Evolutionary conservation across 1,140 invertebrate genomes (phyloP).

Genomic region (Scaptomyza graminum): DNA sequence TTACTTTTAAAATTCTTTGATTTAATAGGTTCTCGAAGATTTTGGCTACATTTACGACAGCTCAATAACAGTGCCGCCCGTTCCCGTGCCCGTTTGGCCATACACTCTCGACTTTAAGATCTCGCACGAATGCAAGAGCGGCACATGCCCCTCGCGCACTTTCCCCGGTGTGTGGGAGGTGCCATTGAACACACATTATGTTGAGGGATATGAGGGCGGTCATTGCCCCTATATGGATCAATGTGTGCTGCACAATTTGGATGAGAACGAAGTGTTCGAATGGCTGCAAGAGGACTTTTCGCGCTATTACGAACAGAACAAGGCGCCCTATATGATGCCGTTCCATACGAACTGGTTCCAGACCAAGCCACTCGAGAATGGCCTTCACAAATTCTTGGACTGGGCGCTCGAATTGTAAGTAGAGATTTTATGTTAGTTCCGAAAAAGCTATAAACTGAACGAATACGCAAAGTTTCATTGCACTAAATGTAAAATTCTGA

Average conservation of each 20-base stretch:
- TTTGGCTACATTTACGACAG: constrained; percentile 97
- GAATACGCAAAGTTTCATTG: not conserved
- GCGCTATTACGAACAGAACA: constrained; percentile 93
- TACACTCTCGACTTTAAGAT: constrained; percentile 97
- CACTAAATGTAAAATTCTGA: constrained; percentile 13
- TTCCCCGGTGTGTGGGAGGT: constrained; percentile 97
- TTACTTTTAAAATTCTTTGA: not conserved
- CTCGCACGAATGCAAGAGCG: constrained; percentile 95
- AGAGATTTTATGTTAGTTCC: not conserved
- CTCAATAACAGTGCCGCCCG: constrained; percentile 93
- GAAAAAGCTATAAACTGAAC: no score
- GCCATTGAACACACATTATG: constrained; percentile 96
- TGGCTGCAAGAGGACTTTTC: constrained; percentile 96
- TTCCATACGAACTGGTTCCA: constrained; percentile 98
- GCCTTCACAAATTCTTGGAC: constrained; percentile 93
- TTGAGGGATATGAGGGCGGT: constrained; percentile 94
- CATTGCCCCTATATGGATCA: constrained; percentile 97
- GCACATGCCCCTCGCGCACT: constrained; percentile 94
- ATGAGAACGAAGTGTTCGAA: constrained; percentile 93
- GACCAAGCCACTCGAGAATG: constrained; percentile 92
- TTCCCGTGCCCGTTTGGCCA: constrained; percentile 94
- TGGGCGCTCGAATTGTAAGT: constrained; percentile 91
- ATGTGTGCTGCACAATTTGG: constrained; percentile 95
- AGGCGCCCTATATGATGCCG: constrained; percentile 96
- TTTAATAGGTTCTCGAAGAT: constrained; percentile 90